A percentile compares a stretch with the other conserved stretches of the same genome.
Evolutionary conservation across 2,797 vertebrate genomes (phyloP).

Genomic region (Pangasius djambal): DNA sequence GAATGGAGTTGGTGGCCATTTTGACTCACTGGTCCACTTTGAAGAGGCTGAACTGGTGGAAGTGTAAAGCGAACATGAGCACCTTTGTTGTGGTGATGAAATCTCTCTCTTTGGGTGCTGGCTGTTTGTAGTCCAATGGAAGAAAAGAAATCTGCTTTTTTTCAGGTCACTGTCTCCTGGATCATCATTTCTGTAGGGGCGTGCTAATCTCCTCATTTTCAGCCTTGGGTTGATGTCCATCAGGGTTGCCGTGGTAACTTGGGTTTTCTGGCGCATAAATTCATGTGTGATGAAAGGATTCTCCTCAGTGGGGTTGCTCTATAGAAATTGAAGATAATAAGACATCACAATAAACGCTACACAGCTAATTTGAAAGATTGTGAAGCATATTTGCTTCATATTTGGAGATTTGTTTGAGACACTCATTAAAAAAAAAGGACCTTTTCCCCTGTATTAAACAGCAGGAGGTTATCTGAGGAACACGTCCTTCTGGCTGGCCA

Average conservation of each 20-base stretch:
- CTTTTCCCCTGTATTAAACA: no score
- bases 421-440: no score
- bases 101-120: constrained; percentile 60
- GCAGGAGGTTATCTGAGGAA: no score
- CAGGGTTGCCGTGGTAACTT: constrained; percentile 87
- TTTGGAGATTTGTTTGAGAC: no score
- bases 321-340: no score
- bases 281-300: no score
- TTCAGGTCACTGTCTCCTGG: constrained; percentile 79
- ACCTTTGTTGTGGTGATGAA: no score
- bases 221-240: constrained; percentile 78
- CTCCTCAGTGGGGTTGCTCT: no score
- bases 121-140: constrained; percentile 55
- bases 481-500: no score
- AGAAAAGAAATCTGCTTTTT: constrained; percentile 83
- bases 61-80: constrained; percentile 69
- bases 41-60: constrained; percentile 65
- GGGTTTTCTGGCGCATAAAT: constrained; percentile 93
- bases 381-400: no score
- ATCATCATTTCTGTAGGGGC: constrained; percentile 82
- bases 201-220: constrained; percentile 94
- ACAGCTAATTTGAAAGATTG: no score
- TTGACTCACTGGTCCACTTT: constrained; percentile 61
- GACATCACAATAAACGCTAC: no score
- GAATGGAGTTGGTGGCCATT: constrained; percentile 66